These are phyloP conservation scores for Protobothrops flavoviridis DNA, from an alignment of 2,113 vertebrate species.

Conservation along the genomic window DNA sequence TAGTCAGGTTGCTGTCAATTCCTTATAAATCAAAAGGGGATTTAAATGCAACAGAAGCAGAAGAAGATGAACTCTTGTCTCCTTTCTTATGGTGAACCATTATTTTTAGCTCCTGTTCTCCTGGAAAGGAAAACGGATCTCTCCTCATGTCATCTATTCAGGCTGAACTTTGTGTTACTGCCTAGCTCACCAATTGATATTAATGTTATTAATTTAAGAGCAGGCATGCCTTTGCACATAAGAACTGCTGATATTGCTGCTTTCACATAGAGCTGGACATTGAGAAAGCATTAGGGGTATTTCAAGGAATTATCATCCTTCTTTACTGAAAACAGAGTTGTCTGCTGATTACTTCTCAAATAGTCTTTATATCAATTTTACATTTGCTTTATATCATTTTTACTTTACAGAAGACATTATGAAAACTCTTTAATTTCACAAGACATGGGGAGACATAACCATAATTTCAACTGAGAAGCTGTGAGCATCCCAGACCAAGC, in stretches of 20 bases:
- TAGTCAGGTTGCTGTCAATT: not conserved
- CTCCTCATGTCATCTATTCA: not conserved
- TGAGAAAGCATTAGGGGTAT: not conserved
- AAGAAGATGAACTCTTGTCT: not conserved
- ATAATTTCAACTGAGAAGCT: too few relatives aligned
- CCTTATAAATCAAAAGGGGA: not conserved
- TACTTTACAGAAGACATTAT: not conserved
- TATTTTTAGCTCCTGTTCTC: not conserved
- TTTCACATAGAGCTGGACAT: not conserved
- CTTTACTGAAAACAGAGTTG: not conserved
- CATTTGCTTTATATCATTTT: too few relatives aligned
- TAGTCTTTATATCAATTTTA: not conserved
- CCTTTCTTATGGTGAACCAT: not conserved
- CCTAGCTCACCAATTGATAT: not conserved
- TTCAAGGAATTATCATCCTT: not conserved
- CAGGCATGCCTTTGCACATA: not conserved
- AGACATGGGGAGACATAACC: too few relatives aligned
- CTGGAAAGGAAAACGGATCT: not conserved
- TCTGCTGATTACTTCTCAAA: not conserved
- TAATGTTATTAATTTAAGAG: not conserved
- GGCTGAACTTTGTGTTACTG: not conserved
- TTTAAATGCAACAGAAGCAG: not conserved
- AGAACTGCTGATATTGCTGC: not conserved
- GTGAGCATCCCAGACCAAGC: too few relatives aligned
- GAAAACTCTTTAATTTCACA: too few relatives aligned